A percentile compares a stretch with the other conserved stretches of the same genome.
phyloP scores from a whole-genome alignment of 2,888 invertebrate genomes.

The Trisateles emortualis region DNA sequence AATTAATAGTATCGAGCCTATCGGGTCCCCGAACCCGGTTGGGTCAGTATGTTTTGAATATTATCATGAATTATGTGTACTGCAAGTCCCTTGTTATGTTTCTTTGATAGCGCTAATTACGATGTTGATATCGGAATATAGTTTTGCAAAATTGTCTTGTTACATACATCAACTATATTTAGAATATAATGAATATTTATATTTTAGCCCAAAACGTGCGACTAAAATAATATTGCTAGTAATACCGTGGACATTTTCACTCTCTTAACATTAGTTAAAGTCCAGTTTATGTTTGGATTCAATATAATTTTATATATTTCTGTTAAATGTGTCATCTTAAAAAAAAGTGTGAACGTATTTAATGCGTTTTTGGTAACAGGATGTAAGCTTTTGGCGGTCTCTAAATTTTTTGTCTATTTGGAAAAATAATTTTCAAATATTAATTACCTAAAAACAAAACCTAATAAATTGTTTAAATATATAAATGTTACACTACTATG shows the following conservation, averaged over 20 bases:
- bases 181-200: no score
- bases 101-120: conserved; percentile 30
- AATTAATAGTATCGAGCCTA: conserved; percentile 39
- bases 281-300: background rate
- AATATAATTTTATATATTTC: background rate
- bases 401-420: no score
- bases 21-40: conserved; percentile 58
- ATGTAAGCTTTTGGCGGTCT: background rate
- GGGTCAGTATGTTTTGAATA: conserved; percentile 55
- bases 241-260: no score
- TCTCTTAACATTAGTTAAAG: background rate
- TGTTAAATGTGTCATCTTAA: background rate
- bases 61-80: conserved; percentile 52
- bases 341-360: background rate
- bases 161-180: background rate
- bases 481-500: no score
- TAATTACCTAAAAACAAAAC: no score
- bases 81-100: conserved; percentile 31
- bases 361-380: background rate
- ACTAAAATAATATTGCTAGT: no score
- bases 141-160: conserved; percentile 20
- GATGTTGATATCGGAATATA: conserved; percentile 5
- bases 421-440: no score
- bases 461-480: no score
- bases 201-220: no score